These are phyloP conservation scores for Brachionus manjavacas DNA, from an alignment of 1,140 invertebrate species.

Conservation along the genomic window DNA sequence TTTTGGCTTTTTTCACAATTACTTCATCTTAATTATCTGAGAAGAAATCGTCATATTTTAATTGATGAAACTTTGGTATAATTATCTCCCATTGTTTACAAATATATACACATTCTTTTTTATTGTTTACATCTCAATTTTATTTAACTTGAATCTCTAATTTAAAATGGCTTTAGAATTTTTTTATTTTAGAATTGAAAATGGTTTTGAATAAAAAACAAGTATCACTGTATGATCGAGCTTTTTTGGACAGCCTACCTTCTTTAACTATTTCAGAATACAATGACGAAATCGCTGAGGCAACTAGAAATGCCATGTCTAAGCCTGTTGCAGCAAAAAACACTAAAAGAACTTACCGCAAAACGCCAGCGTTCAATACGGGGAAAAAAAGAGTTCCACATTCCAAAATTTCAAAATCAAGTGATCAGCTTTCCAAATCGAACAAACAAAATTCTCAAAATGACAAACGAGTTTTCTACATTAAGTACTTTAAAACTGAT, in stretches of 20 bases:
- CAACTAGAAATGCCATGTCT: background rate
- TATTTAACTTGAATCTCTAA: background rate
- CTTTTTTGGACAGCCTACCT: background rate
- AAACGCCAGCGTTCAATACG: background rate
- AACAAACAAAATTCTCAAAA: background rate
- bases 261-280: background rate
- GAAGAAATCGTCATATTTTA: background rate
- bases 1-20: background rate
- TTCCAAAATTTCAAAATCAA: background rate
- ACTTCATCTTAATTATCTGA: background rate
- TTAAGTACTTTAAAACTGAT: background rate
- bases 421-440: background rate
- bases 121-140: background rate
- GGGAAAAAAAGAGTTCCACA: background rate
- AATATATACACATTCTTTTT: background rate
- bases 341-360: background rate
- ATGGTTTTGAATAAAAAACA: background rate
- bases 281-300: conserved; percentile 2
- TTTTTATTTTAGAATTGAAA: background rate
- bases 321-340: background rate
- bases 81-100: background rate
- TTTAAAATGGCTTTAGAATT: background rate
- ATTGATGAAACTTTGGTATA: background rate
- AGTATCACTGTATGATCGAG: background rate
- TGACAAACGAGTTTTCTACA: background rate